Base-by-base conservation (phyloP, 2,797 vertebrate genomes). In the Clarias platycephalus region DNA sequence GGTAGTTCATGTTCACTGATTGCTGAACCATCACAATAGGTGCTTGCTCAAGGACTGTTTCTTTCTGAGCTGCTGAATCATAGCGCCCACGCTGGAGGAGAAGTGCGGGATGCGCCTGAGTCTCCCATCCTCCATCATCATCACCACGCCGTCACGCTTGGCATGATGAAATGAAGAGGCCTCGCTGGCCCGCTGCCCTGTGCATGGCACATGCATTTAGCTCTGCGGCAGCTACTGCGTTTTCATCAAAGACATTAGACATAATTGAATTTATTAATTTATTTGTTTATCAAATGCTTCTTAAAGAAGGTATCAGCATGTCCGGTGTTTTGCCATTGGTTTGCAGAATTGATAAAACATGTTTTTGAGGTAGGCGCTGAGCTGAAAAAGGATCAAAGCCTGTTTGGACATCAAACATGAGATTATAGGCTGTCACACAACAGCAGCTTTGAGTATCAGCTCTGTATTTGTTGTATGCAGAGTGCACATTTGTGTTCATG, bases 1-100 rank as follows among this genome's bases (percentile, higher is more conserved):
- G 84, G 82, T 85, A 64, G 79, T 82, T 87, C 86, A 82, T 87
- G 81, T 80, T 85, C 81, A 76, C 81, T 86, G 87, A 87, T 88
- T 88, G 87, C 89, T 90, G 88, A 87, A 85, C 81, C 76, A 90
- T 82, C 91, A 76, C 90, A 88, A 89, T 91, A 91, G 91, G 88
- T 90, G 90, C 89, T 90, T 89, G 90, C 93, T 93, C 91, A 92
- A 93, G 91, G 91, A 91, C 91, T 77, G 77, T 63, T 85, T 86
- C 83, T 91, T 86, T 87, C 66, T 85, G 84, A 86, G 84, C 78
- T 72, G 83, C 87, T 89, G 85, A 90, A 87, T 91, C 89, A 90
- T 28, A 74, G 86, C 76, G 31, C 88, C 88, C 87, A 89, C 87
- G 79, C 87, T 84, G 40, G 86, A 83, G 89, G 91, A 92, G 92